A percentile compares a stretch with the other conserved stretches of the same genome.
These are phyloP conservation scores for Apostichopus japonicus DNA, from an alignment of 35 echinoderm and acorn worm genomes.

Conservation along the genomic window DNA sequence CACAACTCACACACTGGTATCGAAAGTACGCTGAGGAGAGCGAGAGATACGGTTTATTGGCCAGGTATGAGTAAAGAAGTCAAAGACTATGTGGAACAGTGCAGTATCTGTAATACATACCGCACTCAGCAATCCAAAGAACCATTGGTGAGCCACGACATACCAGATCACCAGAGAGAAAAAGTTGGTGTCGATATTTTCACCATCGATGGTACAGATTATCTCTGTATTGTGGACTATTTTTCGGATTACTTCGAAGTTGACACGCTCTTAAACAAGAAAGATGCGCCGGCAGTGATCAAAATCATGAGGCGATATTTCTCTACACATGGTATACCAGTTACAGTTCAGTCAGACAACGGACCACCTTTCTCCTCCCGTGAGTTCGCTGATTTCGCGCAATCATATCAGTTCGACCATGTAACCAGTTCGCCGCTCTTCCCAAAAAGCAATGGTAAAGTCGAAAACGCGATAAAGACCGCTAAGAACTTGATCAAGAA, in stretches of 20 bases:
- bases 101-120: slow-evolving; percentile 48
- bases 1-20: slow-evolving; percentile 72
- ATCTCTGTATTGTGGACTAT: slow-evolving; percentile 20
- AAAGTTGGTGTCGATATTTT: slow-evolving; percentile 55
- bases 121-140: slow-evolving; percentile 20
- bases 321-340: no score
- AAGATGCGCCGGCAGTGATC: not conserved
- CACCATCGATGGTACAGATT: no score
- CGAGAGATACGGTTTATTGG: slow-evolving; percentile 73
- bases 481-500: not conserved
- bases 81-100: slow-evolving; percentile 46
- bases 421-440: no score
- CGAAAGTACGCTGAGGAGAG: slow-evolving; percentile 61
- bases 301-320: no score
- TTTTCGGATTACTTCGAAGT: slow-evolving; percentile 72
- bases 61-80: slow-evolving; percentile 61
- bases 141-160: slow-evolving; percentile 25
- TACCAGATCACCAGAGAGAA: slow-evolving; percentile 31
- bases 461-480: slow-evolving; percentile 45
- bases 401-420: slow-evolving; percentile 20
- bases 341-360: slow-evolving; percentile 53
- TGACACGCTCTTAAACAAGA: not conserved
- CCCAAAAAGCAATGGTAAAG: slow-evolving; percentile 79
- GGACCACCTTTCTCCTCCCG: slow-evolving; percentile 75
- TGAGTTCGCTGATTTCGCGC: slow-evolving; percentile 59